phyloP scores from a whole-genome alignment of 2,113 vertebrate genomes.

The Ageneiosus marmoratus region DNA sequence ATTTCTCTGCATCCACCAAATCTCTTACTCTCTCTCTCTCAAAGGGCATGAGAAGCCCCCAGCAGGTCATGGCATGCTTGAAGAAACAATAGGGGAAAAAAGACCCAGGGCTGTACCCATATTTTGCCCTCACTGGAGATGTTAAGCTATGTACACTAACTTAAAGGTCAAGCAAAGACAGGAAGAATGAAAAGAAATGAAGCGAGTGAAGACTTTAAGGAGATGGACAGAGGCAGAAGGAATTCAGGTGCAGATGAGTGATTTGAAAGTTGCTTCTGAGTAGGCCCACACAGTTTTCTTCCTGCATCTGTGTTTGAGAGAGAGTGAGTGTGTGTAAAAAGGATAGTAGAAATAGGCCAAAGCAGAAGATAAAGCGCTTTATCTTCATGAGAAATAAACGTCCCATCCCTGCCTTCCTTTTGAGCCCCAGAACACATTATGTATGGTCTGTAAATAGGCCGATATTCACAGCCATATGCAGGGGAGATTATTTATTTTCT shows the following conservation, averaged over 20 bases:
- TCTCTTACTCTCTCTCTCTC: background rate
- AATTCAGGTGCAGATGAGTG: constrained; percentile 31
- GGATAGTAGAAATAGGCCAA: constrained; percentile 52
- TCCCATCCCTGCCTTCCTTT: constrained; percentile 45
- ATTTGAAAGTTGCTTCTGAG: constrained; percentile 39
- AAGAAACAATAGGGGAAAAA: background rate
- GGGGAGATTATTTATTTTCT: constrained; percentile 47
- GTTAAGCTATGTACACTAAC: background rate
- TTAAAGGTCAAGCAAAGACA: background rate
- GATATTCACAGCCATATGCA: constrained; percentile 41
- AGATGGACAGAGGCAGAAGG: constrained; percentile 29
- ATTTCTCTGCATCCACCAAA: background rate
- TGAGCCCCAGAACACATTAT: constrained; percentile 51
- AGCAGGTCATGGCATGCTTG: background rate
- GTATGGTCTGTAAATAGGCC: constrained; percentile 51
- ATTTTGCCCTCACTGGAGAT: background rate
- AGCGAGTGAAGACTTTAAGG: constrained; percentile 25
- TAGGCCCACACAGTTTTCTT: constrained; percentile 21
- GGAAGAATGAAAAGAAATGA: background rate
- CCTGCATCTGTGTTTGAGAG: background rate
- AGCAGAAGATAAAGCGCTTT: constrained; percentile 54
- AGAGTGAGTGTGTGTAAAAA: constrained; percentile 4
- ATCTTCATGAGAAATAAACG: constrained; percentile 55
- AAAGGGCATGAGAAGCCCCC: background rate
- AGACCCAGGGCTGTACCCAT: background rate